phyloP scores from a whole-genome alignment of 2,113 vertebrate species.

The Leptosomus discolor region DNA sequence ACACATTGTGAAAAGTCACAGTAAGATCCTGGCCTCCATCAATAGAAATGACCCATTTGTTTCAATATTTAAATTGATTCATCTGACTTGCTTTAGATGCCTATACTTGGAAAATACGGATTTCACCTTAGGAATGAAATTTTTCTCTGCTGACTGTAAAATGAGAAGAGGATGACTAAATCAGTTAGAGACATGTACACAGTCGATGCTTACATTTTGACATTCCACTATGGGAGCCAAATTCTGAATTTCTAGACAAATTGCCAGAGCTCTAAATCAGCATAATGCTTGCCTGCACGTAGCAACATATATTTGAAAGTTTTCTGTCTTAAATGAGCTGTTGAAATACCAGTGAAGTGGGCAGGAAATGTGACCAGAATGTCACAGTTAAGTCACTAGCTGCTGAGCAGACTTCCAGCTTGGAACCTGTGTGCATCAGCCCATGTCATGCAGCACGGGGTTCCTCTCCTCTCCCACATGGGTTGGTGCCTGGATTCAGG shows the following conservation, averaged over 20 bases:
- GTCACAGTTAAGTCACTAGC: background rate
- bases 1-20: background rate
- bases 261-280: background rate
- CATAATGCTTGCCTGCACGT: background rate
- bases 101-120: background rate
- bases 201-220: background rate
- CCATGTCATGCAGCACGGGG: fast-evolving
- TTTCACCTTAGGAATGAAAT: background rate
- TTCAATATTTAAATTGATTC: background rate
- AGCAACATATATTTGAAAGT: background rate
- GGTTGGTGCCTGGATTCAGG: background rate
- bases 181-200: background rate
- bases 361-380: background rate
- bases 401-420: background rate
- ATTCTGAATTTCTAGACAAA: background rate
- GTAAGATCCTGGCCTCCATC: background rate
- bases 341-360: background rate
- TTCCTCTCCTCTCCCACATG: background rate
- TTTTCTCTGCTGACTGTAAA: background rate
- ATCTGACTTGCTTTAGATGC: background rate
- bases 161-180: background rate
- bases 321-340: background rate
- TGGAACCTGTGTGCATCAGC: background rate
- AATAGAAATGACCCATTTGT: background rate
- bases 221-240: background rate